A percentile compares a stretch with the other conserved stretches of the same genome.
phyloP scores from a whole-genome alignment of 1,140 invertebrate genomes.

The Coptotermes formosanus region DNA sequence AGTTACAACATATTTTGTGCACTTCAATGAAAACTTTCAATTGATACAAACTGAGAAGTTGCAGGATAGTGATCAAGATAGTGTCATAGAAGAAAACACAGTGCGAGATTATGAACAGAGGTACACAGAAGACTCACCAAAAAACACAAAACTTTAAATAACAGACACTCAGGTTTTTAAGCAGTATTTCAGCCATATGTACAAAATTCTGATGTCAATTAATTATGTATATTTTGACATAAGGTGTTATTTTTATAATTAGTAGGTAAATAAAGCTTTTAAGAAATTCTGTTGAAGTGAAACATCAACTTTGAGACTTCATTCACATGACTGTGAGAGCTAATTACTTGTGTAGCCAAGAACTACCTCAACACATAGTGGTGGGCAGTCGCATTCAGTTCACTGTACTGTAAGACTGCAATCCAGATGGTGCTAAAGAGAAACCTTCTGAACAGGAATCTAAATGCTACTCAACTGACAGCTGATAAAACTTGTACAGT shows the following conservation, averaged over 20 bases:
- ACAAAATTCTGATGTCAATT: background rate
- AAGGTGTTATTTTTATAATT: background rate
- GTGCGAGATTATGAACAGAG: background rate
- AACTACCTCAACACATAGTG: too few species aligned
- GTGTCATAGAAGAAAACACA: background rate
- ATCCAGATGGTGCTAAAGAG: too few species aligned
- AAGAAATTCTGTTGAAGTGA: background rate
- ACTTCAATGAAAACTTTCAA: constrained; percentile 61
- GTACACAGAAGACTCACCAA: background rate
- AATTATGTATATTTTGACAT: background rate
- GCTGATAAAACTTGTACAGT: too few species aligned
- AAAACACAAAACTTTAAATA: background rate
- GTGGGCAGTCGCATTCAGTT: too few species aligned
- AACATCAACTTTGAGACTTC: background rate
- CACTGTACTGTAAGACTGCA: too few species aligned
- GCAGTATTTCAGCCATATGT: background rate
- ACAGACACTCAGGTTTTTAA: background rate
- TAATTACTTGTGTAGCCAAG: too few species aligned
- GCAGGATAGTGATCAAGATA: background rate
- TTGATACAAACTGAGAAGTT: constrained; percentile 40
- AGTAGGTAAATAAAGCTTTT: background rate
- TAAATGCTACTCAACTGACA: too few species aligned
- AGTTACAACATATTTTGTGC: constrained; percentile 72
- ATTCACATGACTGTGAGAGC: too few species aligned
- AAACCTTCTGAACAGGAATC: too few species aligned